A percentile compares a stretch with the other conserved stretches of the same genome.
These are phyloP conservation scores for Oryctolagus cuniculus DNA, from an alignment of 2,113 vertebrate genomes.

Conservation along the genomic window mOryCun1.1 NC_091445.1:54061501-54062000, in stretches of 20 bases:
- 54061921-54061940: not conserved
- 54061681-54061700: not conserved
- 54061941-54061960: not conserved
- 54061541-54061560: not conserved
- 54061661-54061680: not conserved
- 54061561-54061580: not conserved
- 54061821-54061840: not conserved
- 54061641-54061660: not conserved
- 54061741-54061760: not conserved
- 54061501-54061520: too few relatives aligned
- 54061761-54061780: not conserved
- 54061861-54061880: slow-evolving; percentile 13
- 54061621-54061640: not conserved
- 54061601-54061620: not conserved
- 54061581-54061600: not conserved
- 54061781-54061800: not conserved
- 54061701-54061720: not conserved
- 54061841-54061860: not conserved
- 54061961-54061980: not conserved
- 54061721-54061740: not conserved
- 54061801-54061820: slow-evolving; percentile 14
- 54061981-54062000: not conserved
- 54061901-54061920: not conserved
- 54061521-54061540: not conserved
- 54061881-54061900: not conserved